Evolutionary conservation across 2,888 invertebrate genomes (phyloP), one percentile per base, ranked within the genome.

Genomic region (Lepidocyrtinus sp.): DNA sequence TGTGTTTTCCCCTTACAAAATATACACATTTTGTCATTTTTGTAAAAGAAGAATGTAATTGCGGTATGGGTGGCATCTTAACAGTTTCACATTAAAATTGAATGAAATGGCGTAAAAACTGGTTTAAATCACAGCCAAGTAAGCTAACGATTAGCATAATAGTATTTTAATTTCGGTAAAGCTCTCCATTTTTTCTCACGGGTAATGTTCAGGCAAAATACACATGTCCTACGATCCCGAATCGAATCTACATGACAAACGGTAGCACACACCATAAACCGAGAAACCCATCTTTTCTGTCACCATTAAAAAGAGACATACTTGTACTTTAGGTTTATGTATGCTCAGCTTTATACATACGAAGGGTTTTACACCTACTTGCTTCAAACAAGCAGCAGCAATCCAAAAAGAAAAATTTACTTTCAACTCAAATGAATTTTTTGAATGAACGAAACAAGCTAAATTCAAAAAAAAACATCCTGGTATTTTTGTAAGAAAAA

Each of bases 231-330:
- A 7, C 22, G 2, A 21, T 12, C 36, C 75, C 75, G 45, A 77
- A 81, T 72, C 72, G 79, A 81, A 75, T 81, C 70, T 68, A 73
- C 69, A 84, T 84, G 84, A 84, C 67, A 83, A 84, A 83, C 81
- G 76, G 77, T 83, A 75, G 67, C 72, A 84, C 83, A 83, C 80
- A 63, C 80, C 80, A 83, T 84, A 83, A 84, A 83, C 62, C 75
- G 63, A 68, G 68, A 76, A 81, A 74, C 69, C 75, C 69, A 81
- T 84, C 77, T 73, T 70, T 24, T 75, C 72, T 82, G 82, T 82
- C 82, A 82, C 69, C 82, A 81, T 78, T 75, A 79, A 63, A 76
- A n/a, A 71, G 62, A 73, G 71, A 63, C 63, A 64, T 62, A 62
- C 24, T 55, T 22, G 5, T 62, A 22, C 62, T 62, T 15, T 22